Base-by-base conservation (phyloP, 2,797 vertebrate species). In the Intellagama lesueurii region DNA sequence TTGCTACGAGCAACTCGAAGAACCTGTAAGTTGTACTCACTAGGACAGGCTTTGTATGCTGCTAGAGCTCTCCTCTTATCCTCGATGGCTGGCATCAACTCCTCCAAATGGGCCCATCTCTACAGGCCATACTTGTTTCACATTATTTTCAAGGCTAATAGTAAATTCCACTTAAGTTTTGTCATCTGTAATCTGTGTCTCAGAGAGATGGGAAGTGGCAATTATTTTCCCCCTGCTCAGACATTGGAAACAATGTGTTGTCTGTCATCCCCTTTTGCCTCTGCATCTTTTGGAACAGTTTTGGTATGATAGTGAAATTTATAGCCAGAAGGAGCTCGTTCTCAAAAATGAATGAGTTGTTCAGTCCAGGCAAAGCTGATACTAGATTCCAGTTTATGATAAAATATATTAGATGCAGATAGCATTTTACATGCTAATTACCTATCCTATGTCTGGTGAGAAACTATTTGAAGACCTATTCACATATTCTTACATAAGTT, bases 301-400 rank as follows among this genome's bases (percentile, higher is more conserved):
- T 66, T 7, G 73, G 83, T 88, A 28, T 0, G 0, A 66, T 80
- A 2, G 35, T 12, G 77, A 91, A 92, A 90, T 40, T 7, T 81
- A 79, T n/a, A 14, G 7, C 78, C 81, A 92, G 80, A 16, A 86
- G 2, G 8, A 79, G 2, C 7, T 89, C 12, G 52, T 88, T 91
- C 60, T 89, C 44, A 85, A 91, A 79, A 89, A 11, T 16, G 16
- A 79, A 85, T 80, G 0, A 52, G 30, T 64, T 87, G 78, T 92
- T 81, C 89, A 22, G 0, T 40, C 14, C 81, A 1, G 81, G 68
- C 24, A 83, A 69, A 92, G 44, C 2, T 89, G 83, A 47, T 72
- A 87, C 44, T 11, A 7, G 56, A 80, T 1, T 32, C 90, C 85
- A 12, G 40, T 84, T 89, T 82, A 8, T 86, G 83, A 89, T 85